These are phyloP conservation scores for Chrysocyon brachyurus DNA, from an alignment of 2,797 vertebrate genomes.

Conservation along the genomic window DNA sequence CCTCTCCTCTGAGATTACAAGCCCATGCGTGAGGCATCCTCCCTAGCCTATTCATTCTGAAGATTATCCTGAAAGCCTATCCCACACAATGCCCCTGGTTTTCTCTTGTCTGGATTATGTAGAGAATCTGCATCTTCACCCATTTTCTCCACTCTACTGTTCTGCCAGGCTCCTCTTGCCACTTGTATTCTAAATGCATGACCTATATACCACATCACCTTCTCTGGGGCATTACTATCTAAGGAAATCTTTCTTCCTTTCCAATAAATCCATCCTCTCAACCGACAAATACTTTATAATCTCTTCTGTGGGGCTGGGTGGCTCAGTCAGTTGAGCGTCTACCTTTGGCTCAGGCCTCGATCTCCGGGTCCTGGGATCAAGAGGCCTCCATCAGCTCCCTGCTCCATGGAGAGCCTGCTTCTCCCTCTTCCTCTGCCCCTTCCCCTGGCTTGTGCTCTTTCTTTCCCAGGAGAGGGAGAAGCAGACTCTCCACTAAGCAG, in stretches of 20 bases:
- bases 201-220: background rate
- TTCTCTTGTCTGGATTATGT: background rate
- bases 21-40: background rate
- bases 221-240: background rate
- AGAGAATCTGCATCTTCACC: background rate
- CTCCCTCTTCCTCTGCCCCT: no score
- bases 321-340: no score
- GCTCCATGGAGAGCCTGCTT: no score
- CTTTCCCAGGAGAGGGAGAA: background rate
- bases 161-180: background rate
- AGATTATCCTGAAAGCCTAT: background rate
- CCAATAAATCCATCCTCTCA: background rate
- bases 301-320: background rate
- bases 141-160: no score
- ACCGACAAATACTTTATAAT: background rate
- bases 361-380: no score
- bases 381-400: no score
- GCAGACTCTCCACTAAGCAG: background rate
- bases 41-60: background rate
- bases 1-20: background rate
- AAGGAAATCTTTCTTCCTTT: background rate
- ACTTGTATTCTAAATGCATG: background rate
- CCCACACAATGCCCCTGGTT: background rate
- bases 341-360: no score
- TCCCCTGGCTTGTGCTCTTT: no score